Percentiles rank a stretch among this genome's conserved stretches.
Evolutionary conservation across 1,140 invertebrate species (phyloP).

Genomic region (Tigriopus japonicus): DNA sequence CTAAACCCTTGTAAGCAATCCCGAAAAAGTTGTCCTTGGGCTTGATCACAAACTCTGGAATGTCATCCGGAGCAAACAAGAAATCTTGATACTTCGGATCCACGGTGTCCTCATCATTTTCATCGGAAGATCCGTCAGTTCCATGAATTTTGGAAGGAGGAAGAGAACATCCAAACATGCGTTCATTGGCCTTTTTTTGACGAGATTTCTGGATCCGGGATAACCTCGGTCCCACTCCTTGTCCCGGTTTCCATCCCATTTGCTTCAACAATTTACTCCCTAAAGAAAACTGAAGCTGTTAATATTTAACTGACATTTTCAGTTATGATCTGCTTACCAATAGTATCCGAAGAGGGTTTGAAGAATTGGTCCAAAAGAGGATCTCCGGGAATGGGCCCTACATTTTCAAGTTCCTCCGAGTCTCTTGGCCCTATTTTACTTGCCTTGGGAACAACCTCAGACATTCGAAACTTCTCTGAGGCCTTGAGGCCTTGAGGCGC

Average conservation of each 20-base stretch:
- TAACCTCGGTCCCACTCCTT: conserved; percentile 62
- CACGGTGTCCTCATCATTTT: neutral
- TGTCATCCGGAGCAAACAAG: conserved; percentile 11
- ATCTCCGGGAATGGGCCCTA: conserved; percentile 53
- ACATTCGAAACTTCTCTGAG: conserved; percentile 24
- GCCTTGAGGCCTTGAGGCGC: conserved; percentile 64
- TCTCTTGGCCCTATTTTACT: conserved; percentile 4
- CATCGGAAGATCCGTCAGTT: no score
- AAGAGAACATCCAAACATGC: no score
- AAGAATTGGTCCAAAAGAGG: conserved; percentile 58
- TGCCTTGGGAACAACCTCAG: no score
- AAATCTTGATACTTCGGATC: conserved; percentile 10
- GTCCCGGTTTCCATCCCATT: conserved; percentile 77
- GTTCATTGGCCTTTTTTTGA: no score
- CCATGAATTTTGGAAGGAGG: neutral
- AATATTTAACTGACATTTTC: no score
- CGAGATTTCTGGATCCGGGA: conserved; percentile 41
- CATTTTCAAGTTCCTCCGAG: conserved; percentile 16
- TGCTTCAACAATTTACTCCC: conserved; percentile 62
- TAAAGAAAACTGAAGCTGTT: no score
- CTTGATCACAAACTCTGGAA: neutral
- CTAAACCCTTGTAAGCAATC: conserved; percentile 74
- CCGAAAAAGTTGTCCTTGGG: conserved; percentile 44
- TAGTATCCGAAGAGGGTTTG: conserved; percentile 58
- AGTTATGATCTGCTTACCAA: conserved; percentile 64